Evolutionary conservation across 2,797 vertebrate species (phyloP), one percentile per base, ranked within the genome.

Genomic region (Coregonus suidteri): DNA sequence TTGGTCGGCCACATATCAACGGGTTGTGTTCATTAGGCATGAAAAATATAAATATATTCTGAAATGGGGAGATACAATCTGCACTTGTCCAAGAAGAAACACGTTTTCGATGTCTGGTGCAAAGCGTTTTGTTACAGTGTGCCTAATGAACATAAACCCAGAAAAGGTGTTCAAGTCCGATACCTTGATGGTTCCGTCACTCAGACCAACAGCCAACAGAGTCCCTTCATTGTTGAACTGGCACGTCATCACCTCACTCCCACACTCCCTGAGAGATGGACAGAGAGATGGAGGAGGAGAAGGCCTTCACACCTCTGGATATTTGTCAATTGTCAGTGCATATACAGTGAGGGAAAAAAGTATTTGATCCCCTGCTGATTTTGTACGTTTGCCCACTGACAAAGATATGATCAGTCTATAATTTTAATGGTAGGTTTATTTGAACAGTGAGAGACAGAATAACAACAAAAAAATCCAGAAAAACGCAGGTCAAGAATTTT

Each of bases 171-270:
- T 25, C 13, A 59, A 13, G 67, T 9, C 7, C 51, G 64, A 35
- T 81, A 87, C 85, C 85, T 82, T 84, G 41, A 87, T 80, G 34
- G 79, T 73, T 15, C 83, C 83, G 6, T 84, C 41, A 66, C 13
- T 75, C 54, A 83, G 73, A 37, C 85, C 85, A 53, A 80, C 77
- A 72, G 85, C 83, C 13, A 89, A 72, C 54, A 88, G 77, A 18
- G 65, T 73, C 15, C 88, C 88, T 1, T 89, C 85, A 1, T 52
- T 66, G 75, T 81, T 89, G 69, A 89, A 89, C 73, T 82, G 81
- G 34, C 86, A 89, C 7, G 72, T 75, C 81, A 85, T 86, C 73
- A 83, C 81, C 20, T 82, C 86, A 69, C 69, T 74, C 11, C 68
- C 74, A 77, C 84, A 86, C 4, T 86, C 71, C 51, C 86, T 89